Conservation (phyloP, 1,140 invertebrate species). For the Drosophila arizonae region DNA sequence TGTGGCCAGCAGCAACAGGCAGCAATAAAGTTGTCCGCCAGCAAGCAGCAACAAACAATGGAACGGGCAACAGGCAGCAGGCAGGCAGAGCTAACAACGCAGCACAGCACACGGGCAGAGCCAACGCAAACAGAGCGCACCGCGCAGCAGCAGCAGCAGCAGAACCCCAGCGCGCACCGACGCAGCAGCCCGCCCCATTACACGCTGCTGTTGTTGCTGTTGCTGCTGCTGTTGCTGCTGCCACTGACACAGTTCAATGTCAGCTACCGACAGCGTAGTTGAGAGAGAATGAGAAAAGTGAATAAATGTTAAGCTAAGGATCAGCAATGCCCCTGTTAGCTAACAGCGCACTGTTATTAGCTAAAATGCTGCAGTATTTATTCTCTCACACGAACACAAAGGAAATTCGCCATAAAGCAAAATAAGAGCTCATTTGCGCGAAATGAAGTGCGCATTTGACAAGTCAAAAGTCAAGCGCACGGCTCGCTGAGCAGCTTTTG, state of each 20-base stretch:
- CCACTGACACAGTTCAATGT: conserved; percentile 75
- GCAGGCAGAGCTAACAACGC: conserved; percentile 4
- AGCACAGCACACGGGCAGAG: conserved; percentile 1
- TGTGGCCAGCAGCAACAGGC: conserved; percentile 31
- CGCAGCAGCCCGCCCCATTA: conserved; percentile 61
- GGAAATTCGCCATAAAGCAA: conserved; percentile 2
- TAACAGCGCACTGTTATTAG: conserved; percentile 30
- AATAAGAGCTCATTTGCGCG: conserved; percentile 19
- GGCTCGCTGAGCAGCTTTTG: conserved; percentile 62
- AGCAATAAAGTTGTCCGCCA: conserved; percentile 32
- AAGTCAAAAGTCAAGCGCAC: conserved; percentile 48
- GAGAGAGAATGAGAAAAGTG: conserved; percentile 18
- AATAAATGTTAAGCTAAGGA: conserved; percentile 51
- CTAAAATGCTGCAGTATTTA: background rate
- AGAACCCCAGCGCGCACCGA: conserved; percentile 24
- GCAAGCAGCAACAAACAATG: conserved; percentile 43
- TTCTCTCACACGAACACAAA: conserved; percentile 1
- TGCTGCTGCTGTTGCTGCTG: conserved; percentile 37
- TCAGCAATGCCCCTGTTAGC: conserved; percentile 33
- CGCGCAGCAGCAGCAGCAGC: conserved; percentile 24
- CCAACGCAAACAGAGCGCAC: conserved; percentile 42
- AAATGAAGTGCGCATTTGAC: conserved; percentile 44
- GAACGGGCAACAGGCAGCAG: conserved; percentile 19
- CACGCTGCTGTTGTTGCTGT: conserved; percentile 36
- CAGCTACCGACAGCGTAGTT: conserved; percentile 24